Conservation (phyloP, 2,888 invertebrate genomes). For the Axea sp. region DNA sequence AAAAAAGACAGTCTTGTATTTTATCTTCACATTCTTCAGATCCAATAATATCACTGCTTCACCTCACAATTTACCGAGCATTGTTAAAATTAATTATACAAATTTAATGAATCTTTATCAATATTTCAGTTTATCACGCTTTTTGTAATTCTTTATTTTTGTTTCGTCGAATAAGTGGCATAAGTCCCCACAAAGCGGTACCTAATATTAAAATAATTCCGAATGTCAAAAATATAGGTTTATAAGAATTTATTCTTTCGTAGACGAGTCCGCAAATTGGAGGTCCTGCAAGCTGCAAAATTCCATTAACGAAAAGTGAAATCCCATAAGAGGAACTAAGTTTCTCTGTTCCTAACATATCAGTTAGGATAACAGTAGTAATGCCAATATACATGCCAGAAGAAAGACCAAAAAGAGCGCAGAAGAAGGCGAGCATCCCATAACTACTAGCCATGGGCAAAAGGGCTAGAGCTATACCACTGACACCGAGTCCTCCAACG, state of each 20-base stretch:
- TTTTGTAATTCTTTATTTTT: slow-evolving; percentile 69
- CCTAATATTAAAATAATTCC: slow-evolving; percentile 87
- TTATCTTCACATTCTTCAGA: no score
- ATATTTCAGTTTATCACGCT: neutral
- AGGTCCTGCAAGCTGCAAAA: slow-evolving; percentile 89
- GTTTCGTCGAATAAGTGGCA: slow-evolving; percentile 84
- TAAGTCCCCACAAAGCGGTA: slow-evolving; percentile 86
- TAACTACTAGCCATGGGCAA: slow-evolving; percentile 86
- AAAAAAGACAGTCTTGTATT: slow-evolving; percentile 17
- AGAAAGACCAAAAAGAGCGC: slow-evolving; percentile 89
- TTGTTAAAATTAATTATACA: neutral
- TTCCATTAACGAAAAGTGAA: slow-evolving; percentile 91
- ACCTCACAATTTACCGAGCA: neutral
- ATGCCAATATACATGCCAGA: slow-evolving; percentile 92
- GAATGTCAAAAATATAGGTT: slow-evolving; percentile 86
- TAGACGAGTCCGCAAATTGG: slow-evolving; percentile 89
- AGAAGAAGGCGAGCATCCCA: slow-evolving; percentile 84
- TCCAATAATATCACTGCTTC: no score
- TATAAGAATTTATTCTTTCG: slow-evolving; percentile 84
- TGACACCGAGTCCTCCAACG: slow-evolving; percentile 87
- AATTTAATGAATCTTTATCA: neutral
- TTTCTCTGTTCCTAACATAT: slow-evolving; percentile 90
- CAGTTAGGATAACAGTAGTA: slow-evolving; percentile 92
- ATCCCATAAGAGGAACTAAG: slow-evolving; percentile 92
- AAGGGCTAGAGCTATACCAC: slow-evolving; percentile 86